phyloP scores from a whole-genome alignment of 2,113 vertebrate genomes.

The Theristicus caerulescens region DNA sequence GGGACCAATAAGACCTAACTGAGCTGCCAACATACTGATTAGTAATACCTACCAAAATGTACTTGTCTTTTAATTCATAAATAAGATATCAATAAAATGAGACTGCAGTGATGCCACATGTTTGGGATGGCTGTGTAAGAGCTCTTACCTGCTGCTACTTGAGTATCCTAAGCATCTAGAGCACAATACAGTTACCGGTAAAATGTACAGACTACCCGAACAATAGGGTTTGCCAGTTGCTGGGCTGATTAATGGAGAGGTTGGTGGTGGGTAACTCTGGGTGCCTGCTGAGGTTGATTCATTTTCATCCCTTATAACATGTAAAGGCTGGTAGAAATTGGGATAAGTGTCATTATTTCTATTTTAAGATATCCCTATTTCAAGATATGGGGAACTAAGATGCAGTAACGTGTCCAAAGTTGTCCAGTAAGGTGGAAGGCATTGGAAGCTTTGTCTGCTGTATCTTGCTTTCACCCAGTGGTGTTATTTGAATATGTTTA shows the following conservation, averaged over 20 bases:
- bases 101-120: not conserved
- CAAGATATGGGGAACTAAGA: not conserved
- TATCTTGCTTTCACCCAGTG: not conserved
- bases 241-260: not conserved
- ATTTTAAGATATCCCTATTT: not conserved
- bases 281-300: not conserved
- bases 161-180: not conserved
- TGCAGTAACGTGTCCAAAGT: not conserved
- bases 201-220: not conserved
- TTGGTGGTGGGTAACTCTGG: not conserved
- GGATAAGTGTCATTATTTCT: not conserved
- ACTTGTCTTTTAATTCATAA: not conserved
- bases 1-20: not conserved
- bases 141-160: not conserved
- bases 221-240: not conserved
- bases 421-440: not conserved
- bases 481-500: not conserved
- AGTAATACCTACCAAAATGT: not conserved
- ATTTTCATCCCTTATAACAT: not conserved
- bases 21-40: not conserved
- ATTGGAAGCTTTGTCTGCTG: not conserved
- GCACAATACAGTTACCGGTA: not conserved
- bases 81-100: not conserved
- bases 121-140: not conserved
- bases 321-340: not conserved